Evolutionary conservation across 2,113 vertebrate genomes (phyloP).

Genomic region (Xenus cinereus): DNA sequence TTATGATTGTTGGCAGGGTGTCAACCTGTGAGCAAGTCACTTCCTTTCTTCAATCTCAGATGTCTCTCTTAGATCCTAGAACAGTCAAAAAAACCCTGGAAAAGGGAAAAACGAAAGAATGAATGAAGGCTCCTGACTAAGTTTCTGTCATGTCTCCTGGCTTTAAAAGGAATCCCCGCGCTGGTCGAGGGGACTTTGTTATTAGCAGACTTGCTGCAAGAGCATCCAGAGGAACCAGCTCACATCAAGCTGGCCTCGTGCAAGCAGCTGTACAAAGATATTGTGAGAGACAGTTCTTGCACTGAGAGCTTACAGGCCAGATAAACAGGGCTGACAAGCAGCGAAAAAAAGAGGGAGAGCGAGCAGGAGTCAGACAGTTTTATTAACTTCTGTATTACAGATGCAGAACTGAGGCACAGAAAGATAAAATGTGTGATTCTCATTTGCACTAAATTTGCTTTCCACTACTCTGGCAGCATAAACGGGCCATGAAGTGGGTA

Average conservation of each 20-base stretch:
- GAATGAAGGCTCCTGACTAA: neutral
- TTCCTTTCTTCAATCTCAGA: slow-evolving; percentile 1
- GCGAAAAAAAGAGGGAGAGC: neutral
- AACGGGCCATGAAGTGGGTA: slow-evolving; percentile 45
- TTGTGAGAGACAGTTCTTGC: neutral
- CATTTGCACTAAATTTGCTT: slow-evolving; percentile 65
- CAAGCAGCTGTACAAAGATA: neutral
- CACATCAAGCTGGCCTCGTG: neutral
- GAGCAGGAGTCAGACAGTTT: neutral
- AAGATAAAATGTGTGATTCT: slow-evolving; percentile 56
- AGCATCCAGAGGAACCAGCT: neutral
- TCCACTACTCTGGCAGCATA: slow-evolving; percentile 51
- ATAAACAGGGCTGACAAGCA: neutral
- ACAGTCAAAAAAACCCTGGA: neutral
- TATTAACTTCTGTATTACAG: slow-evolving; percentile 52
- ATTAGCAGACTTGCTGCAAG: neutral
- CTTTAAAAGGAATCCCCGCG: neutral
- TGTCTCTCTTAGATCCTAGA: neutral
- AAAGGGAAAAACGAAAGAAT: neutral
- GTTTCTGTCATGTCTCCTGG: neutral
- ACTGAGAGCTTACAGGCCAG: neutral
- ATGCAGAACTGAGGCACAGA: slow-evolving; percentile 47
- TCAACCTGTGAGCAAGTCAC: neutral
- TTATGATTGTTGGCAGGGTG: slow-evolving; percentile 47
- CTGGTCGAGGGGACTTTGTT: neutral